These are phyloP conservation scores for Acleris literana DNA, from an alignment of 2,888 invertebrate species.

Conservation along the genomic window DNA sequence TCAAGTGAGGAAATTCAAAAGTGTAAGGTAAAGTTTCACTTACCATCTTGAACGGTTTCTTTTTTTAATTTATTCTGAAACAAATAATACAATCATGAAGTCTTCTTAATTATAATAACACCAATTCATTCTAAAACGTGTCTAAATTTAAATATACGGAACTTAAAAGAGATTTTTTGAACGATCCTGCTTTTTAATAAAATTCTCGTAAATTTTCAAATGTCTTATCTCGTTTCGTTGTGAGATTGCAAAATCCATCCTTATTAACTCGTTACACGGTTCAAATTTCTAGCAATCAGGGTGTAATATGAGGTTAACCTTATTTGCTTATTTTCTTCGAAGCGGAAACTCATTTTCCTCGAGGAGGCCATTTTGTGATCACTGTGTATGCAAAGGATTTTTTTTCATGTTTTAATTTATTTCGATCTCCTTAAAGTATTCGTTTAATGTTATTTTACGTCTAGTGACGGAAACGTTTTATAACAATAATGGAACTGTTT, in stretches of 20 bases:
- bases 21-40: neutral
- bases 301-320: neutral
- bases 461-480: neutral
- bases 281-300: neutral
- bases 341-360: constrained; percentile 52
- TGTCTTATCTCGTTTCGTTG: neutral
- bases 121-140: neutral
- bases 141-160: neutral
- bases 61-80: constrained; percentile 28
- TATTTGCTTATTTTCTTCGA: constrained; percentile 39
- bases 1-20: too few species aligned
- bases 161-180: neutral
- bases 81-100: neutral
- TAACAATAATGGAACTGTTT: neutral
- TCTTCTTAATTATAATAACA: too few species aligned
- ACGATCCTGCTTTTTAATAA: neutral
- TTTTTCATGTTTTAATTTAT: constrained; percentile 31
- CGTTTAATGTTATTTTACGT: neutral
- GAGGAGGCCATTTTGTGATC: constrained; percentile 47
- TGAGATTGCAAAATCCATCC: neutral
- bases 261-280: neutral
- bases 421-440: neutral
- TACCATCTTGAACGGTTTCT: constrained; percentile 34
- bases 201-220: neutral
- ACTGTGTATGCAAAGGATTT: constrained; percentile 49